Evolutionary conservation across 1,140 invertebrate species (phyloP).

Genomic region (Radopholus similis): DNA sequence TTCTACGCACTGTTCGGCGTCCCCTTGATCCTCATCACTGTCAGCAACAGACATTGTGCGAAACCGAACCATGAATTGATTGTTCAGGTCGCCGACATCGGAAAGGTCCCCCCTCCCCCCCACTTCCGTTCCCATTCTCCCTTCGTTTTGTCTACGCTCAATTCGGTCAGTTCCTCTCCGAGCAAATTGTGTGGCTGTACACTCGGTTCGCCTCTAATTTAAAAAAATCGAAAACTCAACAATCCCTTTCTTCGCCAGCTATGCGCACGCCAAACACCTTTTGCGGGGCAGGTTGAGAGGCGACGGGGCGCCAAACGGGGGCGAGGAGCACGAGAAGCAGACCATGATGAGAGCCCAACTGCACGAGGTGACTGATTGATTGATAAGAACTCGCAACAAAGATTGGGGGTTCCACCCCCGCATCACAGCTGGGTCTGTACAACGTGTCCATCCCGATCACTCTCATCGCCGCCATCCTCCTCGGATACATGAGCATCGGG

Average conservation of each 20-base stretch:
- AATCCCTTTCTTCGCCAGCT: too few relatives aligned
- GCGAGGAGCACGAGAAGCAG: neutral
- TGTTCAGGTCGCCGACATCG: conserved; percentile 50
- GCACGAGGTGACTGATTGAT: neutral
- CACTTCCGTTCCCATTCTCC: too few relatives aligned
- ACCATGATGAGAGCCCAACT: neutral
- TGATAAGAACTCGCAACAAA: neutral
- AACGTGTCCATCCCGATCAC: conserved; percentile 53
- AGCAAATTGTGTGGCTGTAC: conserved; percentile 57
- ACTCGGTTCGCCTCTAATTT: too few relatives aligned
- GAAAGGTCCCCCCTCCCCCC: conserved; percentile 36
- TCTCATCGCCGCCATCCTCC: conserved; percentile 53
- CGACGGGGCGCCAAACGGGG: too few relatives aligned
- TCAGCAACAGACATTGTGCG: too few relatives aligned
- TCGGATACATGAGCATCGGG: conserved; percentile 57
- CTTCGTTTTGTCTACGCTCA: neutral
- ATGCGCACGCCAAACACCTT: conserved; percentile 17
- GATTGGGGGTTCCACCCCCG: neutral
- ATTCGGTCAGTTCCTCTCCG: conserved; percentile 44
- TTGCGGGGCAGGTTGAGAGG: neutral
- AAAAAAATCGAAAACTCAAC: too few relatives aligned
- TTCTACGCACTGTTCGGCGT: conserved; percentile 58
- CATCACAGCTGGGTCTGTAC: conserved; percentile 46
- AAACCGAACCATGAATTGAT: neutral
- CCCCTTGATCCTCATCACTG: conserved; percentile 59